Evolutionary conservation across 2,113 vertebrate species (phyloP).

Genomic region (Osmerus eperlanus): DNA sequence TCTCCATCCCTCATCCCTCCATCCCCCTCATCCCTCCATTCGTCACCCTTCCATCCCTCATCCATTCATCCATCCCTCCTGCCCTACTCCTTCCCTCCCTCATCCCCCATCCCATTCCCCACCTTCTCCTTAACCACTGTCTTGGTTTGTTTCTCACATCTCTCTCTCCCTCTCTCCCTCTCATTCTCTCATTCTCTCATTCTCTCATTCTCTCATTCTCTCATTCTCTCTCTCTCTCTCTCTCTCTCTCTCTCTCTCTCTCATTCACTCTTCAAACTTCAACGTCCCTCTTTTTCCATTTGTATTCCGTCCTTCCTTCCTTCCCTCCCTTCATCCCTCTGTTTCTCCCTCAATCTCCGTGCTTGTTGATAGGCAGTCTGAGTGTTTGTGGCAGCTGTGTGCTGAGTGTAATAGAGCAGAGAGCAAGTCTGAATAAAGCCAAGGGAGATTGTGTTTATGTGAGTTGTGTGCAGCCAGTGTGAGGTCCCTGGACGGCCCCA

Average conservation of each 20-base stretch:
- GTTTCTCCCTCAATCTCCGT: conserved; percentile 73
- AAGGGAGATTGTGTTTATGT: conserved; percentile 99
- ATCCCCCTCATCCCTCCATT: conserved; percentile 33
- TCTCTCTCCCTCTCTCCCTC: conserved; percentile 71
- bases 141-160: conserved; percentile 74
- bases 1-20: conserved; percentile 36
- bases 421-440: conserved; percentile 98
- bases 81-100: conserved; percentile 67
- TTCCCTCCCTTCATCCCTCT: conserved; percentile 31
- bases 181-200: conserved; percentile 47
- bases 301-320: conserved; percentile 16
- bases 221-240: too few relatives aligned
- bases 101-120: neutral
- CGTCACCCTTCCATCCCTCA: conserved; percentile 3
- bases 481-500: conserved; percentile 84
- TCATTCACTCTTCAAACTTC: conserved; percentile 21
- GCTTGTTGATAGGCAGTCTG: conserved; percentile 99
- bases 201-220: too few relatives aligned
- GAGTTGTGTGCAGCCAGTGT: conserved; percentile 97
- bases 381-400: conserved; percentile 99
- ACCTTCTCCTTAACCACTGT: too few relatives aligned
- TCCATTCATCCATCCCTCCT: conserved; percentile 38
- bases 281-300: conserved; percentile 22
- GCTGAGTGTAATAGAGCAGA: conserved; percentile 99
- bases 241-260: conserved; percentile 12